Conservation (phyloP, 2,797 vertebrate species). For the Melanotaenia nigrans region DNA sequence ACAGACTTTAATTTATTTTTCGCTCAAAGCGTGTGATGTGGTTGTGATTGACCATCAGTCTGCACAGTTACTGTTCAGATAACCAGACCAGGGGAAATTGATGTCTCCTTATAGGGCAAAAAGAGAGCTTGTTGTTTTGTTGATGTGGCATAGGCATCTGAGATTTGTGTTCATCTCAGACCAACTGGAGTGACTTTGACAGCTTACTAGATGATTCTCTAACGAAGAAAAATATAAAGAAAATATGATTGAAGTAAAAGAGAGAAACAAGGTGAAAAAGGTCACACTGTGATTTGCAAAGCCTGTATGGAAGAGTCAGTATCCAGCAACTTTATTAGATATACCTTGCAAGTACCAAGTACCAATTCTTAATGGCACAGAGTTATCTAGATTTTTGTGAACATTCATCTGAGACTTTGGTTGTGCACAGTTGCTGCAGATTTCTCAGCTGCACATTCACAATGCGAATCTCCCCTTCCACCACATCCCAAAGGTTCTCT, state of each 20-base stretch:
- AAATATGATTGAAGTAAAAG: slow-evolving; percentile 35
- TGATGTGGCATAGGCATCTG: slow-evolving; percentile 31
- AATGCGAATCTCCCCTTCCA: no score
- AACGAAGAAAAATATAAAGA: slow-evolving; percentile 36
- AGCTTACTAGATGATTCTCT: slow-evolving; percentile 16
- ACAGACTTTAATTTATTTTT: slow-evolving; percentile 48
- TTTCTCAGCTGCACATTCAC: no score
- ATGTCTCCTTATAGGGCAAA: slow-evolving; percentile 23
- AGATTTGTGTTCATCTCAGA: slow-evolving; percentile 37
- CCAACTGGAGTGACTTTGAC: slow-evolving; percentile 39
- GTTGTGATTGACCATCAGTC: slow-evolving; percentile 60
- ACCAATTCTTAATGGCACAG: slow-evolving; percentile 25
- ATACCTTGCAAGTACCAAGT: no score
- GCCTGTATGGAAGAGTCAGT: slow-evolving; percentile 33
- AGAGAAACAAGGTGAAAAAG: slow-evolving; percentile 41
- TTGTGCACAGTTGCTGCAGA: no score
- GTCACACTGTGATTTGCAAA: slow-evolving; percentile 40
- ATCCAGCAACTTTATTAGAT: slow-evolving; percentile 18
- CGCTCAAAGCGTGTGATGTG: slow-evolving; percentile 28
- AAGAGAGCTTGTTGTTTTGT: slow-evolving; percentile 31
- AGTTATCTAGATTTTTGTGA: no score
- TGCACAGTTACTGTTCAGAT: slow-evolving; percentile 39
- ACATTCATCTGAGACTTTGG: no score
- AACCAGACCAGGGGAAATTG: slow-evolving; percentile 37
- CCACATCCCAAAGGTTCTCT: no score